phyloP scores from a whole-genome alignment of 1,140 invertebrate species.

The Papilio helenus region DNA sequence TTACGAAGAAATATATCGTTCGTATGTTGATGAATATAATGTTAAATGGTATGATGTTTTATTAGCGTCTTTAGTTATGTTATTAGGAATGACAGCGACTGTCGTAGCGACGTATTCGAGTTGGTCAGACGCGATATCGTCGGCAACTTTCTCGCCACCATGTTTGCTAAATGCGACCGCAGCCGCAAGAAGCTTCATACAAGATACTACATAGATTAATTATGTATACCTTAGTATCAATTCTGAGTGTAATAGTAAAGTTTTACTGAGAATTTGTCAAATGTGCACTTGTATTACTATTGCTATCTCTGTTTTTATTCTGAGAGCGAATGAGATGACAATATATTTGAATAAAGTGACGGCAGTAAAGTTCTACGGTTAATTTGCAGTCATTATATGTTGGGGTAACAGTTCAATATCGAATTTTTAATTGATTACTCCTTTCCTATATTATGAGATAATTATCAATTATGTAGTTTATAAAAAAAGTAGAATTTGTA shows the following conservation, averaged over 20 bases:
- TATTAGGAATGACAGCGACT: constrained; percentile 84
- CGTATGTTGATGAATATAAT: constrained; percentile 51
- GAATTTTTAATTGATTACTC: too few relatives aligned
- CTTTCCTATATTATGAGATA: neutral
- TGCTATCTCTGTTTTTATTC: too few relatives aligned
- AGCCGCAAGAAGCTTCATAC: constrained; percentile 69
- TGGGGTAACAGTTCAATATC: too few relatives aligned
- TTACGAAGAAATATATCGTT: constrained; percentile 44
- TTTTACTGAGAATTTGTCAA: too few relatives aligned
- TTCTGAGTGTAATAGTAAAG: neutral
- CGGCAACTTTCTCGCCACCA: constrained; percentile 85
- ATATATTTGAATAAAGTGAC: too few relatives aligned
- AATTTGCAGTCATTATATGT: too few relatives aligned
- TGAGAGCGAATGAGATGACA: too few relatives aligned
- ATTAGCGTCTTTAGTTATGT: constrained; percentile 79
- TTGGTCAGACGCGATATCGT: constrained; percentile 83
- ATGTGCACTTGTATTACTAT: too few relatives aligned
- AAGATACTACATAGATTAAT: constrained; percentile 35
- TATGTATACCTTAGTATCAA: neutral
- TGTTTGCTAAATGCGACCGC: constrained; percentile 85
- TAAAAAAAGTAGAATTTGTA: neutral
- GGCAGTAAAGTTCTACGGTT: too few relatives aligned
- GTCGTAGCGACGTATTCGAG: constrained; percentile 85
- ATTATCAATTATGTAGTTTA: neutral
- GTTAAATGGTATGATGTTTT: constrained; percentile 72